A percentile compares a stretch with the other conserved stretches of the same genome.
Conservation (phyloP, 2,113 vertebrate genomes). For the Solea senegalensis region DNA sequence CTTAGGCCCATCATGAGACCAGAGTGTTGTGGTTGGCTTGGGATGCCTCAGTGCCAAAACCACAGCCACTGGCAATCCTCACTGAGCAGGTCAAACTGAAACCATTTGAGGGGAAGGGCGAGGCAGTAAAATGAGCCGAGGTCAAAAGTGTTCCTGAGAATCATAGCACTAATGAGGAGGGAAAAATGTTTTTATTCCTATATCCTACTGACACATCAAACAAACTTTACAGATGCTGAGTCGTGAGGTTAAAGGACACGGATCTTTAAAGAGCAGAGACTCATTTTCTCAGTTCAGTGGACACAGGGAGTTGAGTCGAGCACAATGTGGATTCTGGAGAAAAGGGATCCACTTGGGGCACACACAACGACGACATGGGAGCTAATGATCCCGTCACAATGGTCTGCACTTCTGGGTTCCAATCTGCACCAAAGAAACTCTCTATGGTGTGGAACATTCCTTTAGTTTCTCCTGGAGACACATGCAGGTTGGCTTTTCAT, state of each 20-base stretch:
- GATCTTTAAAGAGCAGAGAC: slow-evolving; percentile 44
- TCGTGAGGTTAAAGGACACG: slow-evolving; percentile 49
- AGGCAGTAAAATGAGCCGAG: slow-evolving; percentile 26
- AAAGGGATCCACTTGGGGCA: too few relatives aligned
- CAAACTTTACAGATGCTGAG: slow-evolving; percentile 40
- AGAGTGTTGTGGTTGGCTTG: slow-evolving; percentile 72
- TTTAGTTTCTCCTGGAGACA: slow-evolving; percentile 75
- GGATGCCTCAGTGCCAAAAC: slow-evolving; percentile 48
- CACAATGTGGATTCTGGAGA: slow-evolving; percentile 58
- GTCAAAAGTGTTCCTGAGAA: slow-evolving; percentile 35
- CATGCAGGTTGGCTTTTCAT: slow-evolving; percentile 60
- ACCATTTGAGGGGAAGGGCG: slow-evolving; percentile 40
- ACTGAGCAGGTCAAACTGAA: slow-evolving; percentile 52
- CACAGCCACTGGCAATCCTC: slow-evolving; percentile 52
- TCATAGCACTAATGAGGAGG: slow-evolving; percentile 13
- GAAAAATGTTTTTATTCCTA: background rate
- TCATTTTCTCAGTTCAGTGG: slow-evolving; percentile 54
- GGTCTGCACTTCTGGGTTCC: slow-evolving; percentile 51
- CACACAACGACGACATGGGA: slow-evolving; percentile 62
- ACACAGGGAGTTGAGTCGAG: slow-evolving; percentile 50
- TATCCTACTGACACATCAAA: slow-evolving; percentile 29
- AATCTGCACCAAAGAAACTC: slow-evolving; percentile 64
- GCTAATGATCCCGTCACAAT: slow-evolving; percentile 76
- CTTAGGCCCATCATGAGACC: slow-evolving; percentile 49
- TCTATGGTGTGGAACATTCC: slow-evolving; percentile 69